Percentiles rank a stretch among this genome's conserved stretches.
Evolutionary conservation across 2,797 vertebrate species (phyloP).

Genomic region (Gallinago nigripennis): DNA sequence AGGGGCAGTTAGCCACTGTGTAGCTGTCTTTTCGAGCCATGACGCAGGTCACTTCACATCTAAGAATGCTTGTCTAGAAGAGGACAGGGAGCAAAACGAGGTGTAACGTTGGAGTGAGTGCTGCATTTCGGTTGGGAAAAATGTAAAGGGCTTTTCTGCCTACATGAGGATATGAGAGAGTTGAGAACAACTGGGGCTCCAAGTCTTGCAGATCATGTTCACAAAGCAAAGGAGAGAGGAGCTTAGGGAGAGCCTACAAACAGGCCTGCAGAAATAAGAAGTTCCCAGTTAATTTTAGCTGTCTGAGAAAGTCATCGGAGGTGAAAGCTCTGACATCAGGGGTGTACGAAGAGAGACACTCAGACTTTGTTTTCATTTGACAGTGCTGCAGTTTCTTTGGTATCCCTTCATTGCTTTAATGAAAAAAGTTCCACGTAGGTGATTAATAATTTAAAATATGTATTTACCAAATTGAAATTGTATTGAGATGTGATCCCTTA

Average conservation of each 20-base stretch:
- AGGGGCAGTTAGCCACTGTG: accelerated
- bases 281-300: neutral
- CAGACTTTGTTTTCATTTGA: neutral
- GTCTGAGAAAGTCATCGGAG: neutral
- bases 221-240: neutral
- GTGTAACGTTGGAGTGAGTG: neutral
- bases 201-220: neutral
- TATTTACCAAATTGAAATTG: neutral
- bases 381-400: neutral
- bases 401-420: neutral
- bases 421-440: neutral
- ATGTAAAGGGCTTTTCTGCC: neutral
- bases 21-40: neutral
- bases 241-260: neutral
- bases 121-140: neutral
- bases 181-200: neutral
- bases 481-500: neutral
- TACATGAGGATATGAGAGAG: neutral
- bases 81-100: neutral
- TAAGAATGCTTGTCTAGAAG: neutral
- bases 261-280: neutral
- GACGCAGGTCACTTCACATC: neutral
- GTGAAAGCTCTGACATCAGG: neutral
- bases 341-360: neutral
- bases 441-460: neutral